These are phyloP conservation scores for Synanthedon formicaeformis DNA, from an alignment of 2,888 invertebrate genomes.

Conservation along the genomic window DNA sequence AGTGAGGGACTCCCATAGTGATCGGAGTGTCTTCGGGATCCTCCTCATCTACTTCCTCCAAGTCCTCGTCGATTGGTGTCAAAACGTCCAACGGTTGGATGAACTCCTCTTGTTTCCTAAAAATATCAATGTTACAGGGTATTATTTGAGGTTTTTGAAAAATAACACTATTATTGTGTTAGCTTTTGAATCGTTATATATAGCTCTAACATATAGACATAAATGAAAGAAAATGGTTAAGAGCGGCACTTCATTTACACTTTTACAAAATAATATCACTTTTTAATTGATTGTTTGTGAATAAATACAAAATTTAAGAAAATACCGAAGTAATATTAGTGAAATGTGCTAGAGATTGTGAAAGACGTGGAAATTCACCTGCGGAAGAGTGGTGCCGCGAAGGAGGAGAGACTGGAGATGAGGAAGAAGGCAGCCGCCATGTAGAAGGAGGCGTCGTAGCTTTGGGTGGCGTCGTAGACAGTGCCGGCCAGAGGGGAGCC, in stretches of 20 bases:
- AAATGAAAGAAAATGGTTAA: no score
- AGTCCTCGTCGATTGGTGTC: slow-evolving; percentile 84
- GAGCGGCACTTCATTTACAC: no score
- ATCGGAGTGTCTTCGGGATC: slow-evolving; percentile 78
- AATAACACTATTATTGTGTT: no score
- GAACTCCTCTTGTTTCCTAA: slow-evolving; percentile 68
- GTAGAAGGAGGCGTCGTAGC: slow-evolving; percentile 91
- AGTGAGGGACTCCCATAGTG: slow-evolving; percentile 66
- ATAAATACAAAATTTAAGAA: no score
- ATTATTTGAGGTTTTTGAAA: no score
- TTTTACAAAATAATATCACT: no score
- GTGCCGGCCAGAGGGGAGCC: slow-evolving; percentile 88
- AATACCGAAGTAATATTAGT: no score
- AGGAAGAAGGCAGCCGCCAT: slow-evolving; percentile 92
- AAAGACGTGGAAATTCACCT: slow-evolving; percentile 22
- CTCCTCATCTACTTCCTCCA: slow-evolving; percentile 78
- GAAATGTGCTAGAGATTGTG: no score
- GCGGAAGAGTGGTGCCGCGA: slow-evolving; percentile 79
- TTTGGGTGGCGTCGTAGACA: slow-evolving; percentile 87
- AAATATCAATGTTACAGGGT: not conserved
- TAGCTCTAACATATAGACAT: no score
- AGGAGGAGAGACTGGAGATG: slow-evolving; percentile 86
- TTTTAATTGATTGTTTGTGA: no score
- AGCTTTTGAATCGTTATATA: no score
- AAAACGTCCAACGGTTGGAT: slow-evolving; percentile 77